Evolutionary conservation across 1,140 invertebrate genomes (phyloP).

Genomic region (Plectus sambesii): DNA sequence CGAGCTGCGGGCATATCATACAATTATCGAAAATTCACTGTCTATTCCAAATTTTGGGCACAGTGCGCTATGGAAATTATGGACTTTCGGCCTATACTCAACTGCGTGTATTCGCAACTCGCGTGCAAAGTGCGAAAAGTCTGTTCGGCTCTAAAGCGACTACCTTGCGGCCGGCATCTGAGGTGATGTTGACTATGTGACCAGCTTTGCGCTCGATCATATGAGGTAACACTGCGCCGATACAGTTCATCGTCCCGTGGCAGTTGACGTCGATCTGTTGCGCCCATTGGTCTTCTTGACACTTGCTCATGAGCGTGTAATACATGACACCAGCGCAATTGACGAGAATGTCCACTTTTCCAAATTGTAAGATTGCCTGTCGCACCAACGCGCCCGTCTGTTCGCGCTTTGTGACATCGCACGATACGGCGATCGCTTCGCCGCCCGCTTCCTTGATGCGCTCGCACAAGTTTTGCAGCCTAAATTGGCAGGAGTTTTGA

Average conservation of each 20-base stretch:
- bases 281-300: slow-evolving; percentile 48
- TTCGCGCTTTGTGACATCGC: slow-evolving; percentile 27
- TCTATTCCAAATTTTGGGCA: no score
- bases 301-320: slow-evolving; percentile 48
- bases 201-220: slow-evolving; percentile 47
- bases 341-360: slow-evolving; percentile 49
- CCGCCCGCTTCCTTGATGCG: slow-evolving; percentile 9
- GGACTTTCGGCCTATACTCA: no score
- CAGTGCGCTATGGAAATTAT: no score
- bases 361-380: slow-evolving; percentile 31
- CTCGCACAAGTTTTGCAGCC: slow-evolving; percentile 16
- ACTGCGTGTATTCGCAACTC: no score
- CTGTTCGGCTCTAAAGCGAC: no score
- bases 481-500: no score
- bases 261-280: slow-evolving; percentile 48
- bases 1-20: no score
- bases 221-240: slow-evolving; percentile 47
- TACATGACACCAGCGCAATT: slow-evolving; percentile 51
- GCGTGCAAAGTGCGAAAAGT: no score
- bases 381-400: slow-evolving; percentile 21
- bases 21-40: no score
- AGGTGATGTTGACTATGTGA: slow-evolving; percentile 50
- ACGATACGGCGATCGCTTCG: slow-evolving; percentile 17
- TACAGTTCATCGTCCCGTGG: slow-evolving; percentile 48
- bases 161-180: slow-evolving; percentile 50